Percentiles rank a stretch among this genome's conserved stretches.
phyloP scores from a whole-genome alignment of 2,113 vertebrate species.

The Pagrus major region DNA sequence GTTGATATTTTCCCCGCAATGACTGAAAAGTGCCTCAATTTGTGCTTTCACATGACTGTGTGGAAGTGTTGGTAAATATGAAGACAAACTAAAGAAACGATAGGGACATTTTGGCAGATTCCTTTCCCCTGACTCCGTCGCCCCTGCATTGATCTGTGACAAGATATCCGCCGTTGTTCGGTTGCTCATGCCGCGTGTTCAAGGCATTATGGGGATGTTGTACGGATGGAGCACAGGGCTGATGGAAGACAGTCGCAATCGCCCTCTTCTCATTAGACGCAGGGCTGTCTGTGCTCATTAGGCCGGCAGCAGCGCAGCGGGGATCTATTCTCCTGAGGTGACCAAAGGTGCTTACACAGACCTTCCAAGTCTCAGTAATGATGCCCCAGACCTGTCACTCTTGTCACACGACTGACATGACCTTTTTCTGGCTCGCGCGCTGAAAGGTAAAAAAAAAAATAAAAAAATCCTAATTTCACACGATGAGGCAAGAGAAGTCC shows the following conservation, averaged over 20 bases:
- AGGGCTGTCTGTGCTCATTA: slow-evolving; percentile 75
- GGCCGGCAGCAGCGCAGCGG: slow-evolving; percentile 52
- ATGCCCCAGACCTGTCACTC: slow-evolving; percentile 74
- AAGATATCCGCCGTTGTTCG: slow-evolving; percentile 45
- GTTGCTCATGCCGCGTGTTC: slow-evolving; percentile 37
- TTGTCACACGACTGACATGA: slow-evolving; percentile 74
- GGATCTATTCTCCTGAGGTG: slow-evolving; percentile 76
- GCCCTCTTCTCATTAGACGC: slow-evolving; percentile 72
- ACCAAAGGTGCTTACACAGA: slow-evolving; percentile 77
- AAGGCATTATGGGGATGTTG: slow-evolving; percentile 68
- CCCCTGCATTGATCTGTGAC: slow-evolving; percentile 48
- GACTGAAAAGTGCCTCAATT: slow-evolving; percentile 28
- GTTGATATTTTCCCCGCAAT: slow-evolving; percentile 8
- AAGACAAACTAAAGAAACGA: neutral
- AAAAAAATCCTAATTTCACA: slow-evolving; percentile 38
- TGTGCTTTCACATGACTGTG: slow-evolving; percentile 5
- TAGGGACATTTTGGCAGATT: slow-evolving; percentile 32
- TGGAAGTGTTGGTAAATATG: neutral
- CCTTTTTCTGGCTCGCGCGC: slow-evolving; percentile 60
- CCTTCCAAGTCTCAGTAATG: slow-evolving; percentile 76
- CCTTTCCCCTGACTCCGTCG: neutral
- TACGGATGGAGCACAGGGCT: slow-evolving; percentile 55
- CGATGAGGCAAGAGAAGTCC: slow-evolving; percentile 48
- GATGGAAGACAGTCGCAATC: slow-evolving; percentile 66
- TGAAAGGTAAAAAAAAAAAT: neutral